These are phyloP conservation scores for Geotrupes spiniger DNA, from an alignment of 2,888 invertebrate species.

Conservation along the genomic window DNA sequence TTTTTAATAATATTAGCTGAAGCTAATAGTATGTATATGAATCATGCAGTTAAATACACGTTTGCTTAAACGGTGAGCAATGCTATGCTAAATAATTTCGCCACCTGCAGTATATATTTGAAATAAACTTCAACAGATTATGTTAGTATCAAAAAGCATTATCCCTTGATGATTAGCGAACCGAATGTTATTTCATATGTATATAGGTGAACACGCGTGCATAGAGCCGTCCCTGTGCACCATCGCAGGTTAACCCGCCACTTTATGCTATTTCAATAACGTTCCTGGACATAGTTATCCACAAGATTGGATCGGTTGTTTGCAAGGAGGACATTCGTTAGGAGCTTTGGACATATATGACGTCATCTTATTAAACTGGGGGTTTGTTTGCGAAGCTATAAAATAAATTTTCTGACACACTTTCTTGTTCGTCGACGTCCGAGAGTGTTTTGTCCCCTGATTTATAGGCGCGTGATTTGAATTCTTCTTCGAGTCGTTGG, in stretches of 20 bases:
- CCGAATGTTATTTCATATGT: too few species aligned
- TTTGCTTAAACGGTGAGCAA: too few species aligned
- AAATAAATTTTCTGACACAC: conserved; percentile 46
- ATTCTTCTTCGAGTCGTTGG: conserved; percentile 34
- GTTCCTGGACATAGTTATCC: conserved; percentile 34
- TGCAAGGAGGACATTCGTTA: conserved; percentile 41
- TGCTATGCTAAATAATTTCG: too few species aligned
- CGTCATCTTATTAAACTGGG: conserved; percentile 45
- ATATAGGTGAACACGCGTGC: too few species aligned
- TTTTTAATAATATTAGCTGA: too few species aligned
- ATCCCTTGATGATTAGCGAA: too few species aligned
- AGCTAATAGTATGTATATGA: too few species aligned
- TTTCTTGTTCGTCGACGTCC: conserved; percentile 41
- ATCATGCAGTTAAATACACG: too few species aligned
- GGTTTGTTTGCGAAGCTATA: conserved; percentile 45
- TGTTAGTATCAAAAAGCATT: too few species aligned
- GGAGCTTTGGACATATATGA: conserved; percentile 40
- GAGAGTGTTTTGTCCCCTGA: conserved; percentile 43
- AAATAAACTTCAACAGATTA: too few species aligned
- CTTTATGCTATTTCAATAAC: conserved; percentile 23
- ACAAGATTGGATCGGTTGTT: conserved; percentile 39
- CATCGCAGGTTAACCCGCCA: conserved; percentile 1
- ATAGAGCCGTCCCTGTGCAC: background rate
- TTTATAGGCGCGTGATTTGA: conserved; percentile 46
- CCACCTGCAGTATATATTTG: too few species aligned